Conservation (phyloP, 2,113 vertebrate genomes). For the Elachura formosa region DNA sequence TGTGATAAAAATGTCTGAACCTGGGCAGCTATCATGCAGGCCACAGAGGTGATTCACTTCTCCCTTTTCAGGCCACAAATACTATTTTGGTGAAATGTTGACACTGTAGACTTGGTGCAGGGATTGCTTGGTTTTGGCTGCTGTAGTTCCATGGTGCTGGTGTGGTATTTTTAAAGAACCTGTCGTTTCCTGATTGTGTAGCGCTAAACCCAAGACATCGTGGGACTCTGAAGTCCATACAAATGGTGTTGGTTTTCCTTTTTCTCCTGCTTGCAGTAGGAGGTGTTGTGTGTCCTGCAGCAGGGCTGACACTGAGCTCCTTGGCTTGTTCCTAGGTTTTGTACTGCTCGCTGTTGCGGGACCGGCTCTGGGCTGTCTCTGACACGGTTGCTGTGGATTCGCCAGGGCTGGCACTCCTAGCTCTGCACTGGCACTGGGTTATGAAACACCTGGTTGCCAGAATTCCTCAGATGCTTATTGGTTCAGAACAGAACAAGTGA, state of each 20-base stretch:
- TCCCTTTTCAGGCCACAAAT: not conserved
- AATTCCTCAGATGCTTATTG: conserved; percentile 81
- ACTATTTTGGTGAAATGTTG: not conserved
- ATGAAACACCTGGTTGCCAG: conserved; percentile 83
- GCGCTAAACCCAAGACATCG: not conserved
- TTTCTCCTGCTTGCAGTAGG: not conserved
- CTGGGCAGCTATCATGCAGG: not conserved
- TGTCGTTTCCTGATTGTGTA: not conserved
- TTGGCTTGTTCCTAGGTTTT: conserved; percentile 62
- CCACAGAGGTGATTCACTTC: not conserved
- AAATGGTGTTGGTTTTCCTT: not conserved
- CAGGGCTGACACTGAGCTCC: not conserved
- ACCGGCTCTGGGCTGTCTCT: conserved; percentile 86
- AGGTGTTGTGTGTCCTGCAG: not conserved
- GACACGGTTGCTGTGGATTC: conserved; percentile 77
- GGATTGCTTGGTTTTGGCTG: not conserved
- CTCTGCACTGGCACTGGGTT: conserved; percentile 97
- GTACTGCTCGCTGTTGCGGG: conserved; percentile 81
- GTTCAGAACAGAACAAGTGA: conserved; percentile 81
- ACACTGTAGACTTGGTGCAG: not conserved
- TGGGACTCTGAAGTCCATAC: not conserved
- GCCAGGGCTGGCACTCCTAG: conserved; percentile 80
- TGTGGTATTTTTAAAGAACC: not conserved
- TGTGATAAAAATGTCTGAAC: not conserved
- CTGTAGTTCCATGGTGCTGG: not conserved